A percentile compares a stretch with the other conserved stretches of the same genome.
These are phyloP conservation scores for Metopolophium dirhodum DNA, from an alignment of 1,140 invertebrate genomes.

Conservation along the genomic window DNA sequence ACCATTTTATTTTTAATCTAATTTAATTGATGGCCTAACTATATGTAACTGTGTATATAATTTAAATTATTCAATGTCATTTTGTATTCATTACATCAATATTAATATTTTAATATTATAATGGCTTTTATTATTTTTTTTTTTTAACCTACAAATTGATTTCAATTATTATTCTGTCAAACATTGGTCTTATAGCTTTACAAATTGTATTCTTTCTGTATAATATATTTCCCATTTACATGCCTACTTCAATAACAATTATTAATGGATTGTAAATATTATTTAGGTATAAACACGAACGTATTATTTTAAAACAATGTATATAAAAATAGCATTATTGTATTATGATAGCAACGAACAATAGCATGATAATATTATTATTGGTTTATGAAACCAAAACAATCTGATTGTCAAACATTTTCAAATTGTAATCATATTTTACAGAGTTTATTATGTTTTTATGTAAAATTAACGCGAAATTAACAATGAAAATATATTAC, in stretches of 20 bases:
- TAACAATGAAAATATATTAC: no score
- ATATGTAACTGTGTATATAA: not conserved
- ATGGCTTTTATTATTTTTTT: not conserved
- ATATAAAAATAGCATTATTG: not conserved
- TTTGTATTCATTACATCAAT: not conserved
- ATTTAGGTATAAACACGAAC: not conserved
- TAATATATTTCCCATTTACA: not conserved
- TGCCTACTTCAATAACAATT: not conserved
- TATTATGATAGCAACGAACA: not conserved
- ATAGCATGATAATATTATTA: not conserved
- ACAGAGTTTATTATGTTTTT: no score
- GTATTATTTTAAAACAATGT: not conserved
- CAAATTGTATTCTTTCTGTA: not conserved
- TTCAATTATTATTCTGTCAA: not conserved
- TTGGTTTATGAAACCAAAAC: not conserved
- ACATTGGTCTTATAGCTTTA: not conserved
- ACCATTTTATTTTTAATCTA: not conserved
- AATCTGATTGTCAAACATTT: no score
- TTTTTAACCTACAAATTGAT: not conserved
- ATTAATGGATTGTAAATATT: not conserved
- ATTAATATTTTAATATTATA: not conserved
- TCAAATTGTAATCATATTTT: no score
- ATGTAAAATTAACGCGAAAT: no score
- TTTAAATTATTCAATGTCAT: not conserved
- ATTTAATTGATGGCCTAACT: not conserved